Conservation (phyloP, 2,888 invertebrate species). For the Thereva unica region DNA sequence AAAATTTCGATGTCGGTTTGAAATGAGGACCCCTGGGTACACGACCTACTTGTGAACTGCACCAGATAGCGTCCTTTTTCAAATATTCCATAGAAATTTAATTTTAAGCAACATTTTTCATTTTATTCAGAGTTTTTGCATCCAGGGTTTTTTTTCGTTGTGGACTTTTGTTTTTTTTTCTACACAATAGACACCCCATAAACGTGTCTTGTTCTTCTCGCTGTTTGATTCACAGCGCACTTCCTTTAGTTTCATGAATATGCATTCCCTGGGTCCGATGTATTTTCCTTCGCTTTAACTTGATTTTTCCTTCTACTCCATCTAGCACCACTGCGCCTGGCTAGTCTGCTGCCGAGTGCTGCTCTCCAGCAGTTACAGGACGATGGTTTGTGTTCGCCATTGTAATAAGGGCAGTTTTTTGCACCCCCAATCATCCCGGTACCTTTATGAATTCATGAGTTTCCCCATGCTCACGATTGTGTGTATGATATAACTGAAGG, state of each 20-base stretch:
- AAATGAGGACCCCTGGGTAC: too few species aligned
- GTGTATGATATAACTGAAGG: background rate
- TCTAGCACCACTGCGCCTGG: background rate
- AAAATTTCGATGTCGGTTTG: too few species aligned
- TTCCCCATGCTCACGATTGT: background rate
- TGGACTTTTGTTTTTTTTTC: background rate
- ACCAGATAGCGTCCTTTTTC: too few species aligned
- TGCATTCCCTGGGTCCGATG: conserved; percentile 24
- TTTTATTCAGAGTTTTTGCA: too few species aligned
- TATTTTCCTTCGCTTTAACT: conserved; percentile 30
- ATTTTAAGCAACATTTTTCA: too few species aligned
- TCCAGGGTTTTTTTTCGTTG: background rate
- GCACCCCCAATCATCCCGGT: background rate
- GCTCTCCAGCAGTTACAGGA: conserved; percentile 13
- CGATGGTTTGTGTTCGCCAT: conserved; percentile 7
- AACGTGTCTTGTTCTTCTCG: too few species aligned
- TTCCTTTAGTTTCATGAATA: conserved; percentile 19
- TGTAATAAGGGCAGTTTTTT: conserved; percentile 6
- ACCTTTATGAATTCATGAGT: too few species aligned
- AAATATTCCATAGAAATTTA: too few species aligned
- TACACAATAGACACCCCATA: background rate
- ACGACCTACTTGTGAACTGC: too few species aligned
- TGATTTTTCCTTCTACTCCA: conserved; percentile 15
- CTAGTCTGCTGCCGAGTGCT: background rate
- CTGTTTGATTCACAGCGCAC: too few species aligned